Base-by-base conservation (phyloP, 2,888 invertebrate genomes). In the Pseudanteris insignis region DNA sequence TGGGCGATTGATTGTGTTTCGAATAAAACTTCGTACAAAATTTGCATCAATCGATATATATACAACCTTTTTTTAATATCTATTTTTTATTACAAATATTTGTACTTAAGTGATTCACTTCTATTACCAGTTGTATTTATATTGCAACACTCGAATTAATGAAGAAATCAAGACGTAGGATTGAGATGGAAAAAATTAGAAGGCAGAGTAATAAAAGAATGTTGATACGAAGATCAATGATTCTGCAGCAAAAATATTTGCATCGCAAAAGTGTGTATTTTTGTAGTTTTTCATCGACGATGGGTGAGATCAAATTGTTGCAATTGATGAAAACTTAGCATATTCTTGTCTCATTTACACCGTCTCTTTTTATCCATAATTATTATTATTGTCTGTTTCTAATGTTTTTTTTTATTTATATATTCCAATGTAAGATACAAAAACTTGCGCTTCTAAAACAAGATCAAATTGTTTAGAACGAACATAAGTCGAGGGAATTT, bases 321-420 rank as follows among this genome's bases (percentile, higher is more conserved):
- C 54, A 46, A 33, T 38, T 54, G 53, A 44, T 44, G 53, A 54
- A 54, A 54, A 25, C 53, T 53, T 43, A 30, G 43, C 32, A 38
- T n/a, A 11, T 21, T 5, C 21, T 26, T 9, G 13, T 10, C 25
- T 26, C 26, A 10, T 26, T 26, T n/a, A n/a, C n/a, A n/a, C n/a
- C 26, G 30, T 10, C 21, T 28, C 7, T 21, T 21, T 5, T 44
- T 26, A 33, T 33, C 43, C 21, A 5, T 21, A 7, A 21, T 21
- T 7, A 21, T 7, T 21, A 5, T 21, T 5, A 21, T 10, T 43
- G 14, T 3, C 15, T 13, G 8, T 15, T 32, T 33, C 25, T n/a
- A n/a, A n/a, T n/a, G n/a, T 25, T 15, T 40, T 50, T 10, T 26
- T 38, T 48, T 25, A 6, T 4, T 9, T 13, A 25, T 29, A 29